Evolutionary conservation across 2,113 vertebrate species (phyloP).

Genomic region (Rutilus rutilus): DNA sequence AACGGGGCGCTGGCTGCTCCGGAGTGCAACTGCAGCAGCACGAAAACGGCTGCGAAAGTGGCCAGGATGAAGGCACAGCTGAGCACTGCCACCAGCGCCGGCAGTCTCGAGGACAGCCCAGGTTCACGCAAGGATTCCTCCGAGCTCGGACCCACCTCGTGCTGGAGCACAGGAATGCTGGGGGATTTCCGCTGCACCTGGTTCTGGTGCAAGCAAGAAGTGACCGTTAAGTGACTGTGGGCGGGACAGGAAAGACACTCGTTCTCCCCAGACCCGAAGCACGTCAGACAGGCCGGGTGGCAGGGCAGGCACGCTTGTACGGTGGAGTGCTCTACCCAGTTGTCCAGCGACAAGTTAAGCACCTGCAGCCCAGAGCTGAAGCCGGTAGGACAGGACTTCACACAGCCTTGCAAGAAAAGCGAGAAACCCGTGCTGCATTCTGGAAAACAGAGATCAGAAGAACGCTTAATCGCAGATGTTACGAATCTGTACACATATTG

Average conservation of each 20-base stretch:
- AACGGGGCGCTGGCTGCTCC: conserved; percentile 71
- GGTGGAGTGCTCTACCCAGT: conserved; percentile 83
- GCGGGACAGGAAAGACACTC: conserved; percentile 91
- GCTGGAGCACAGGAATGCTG: conserved; percentile 52
- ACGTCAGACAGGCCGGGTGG: conserved; percentile 87
- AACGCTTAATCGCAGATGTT: not conserved
- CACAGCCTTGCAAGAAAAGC: conserved; percentile 92
- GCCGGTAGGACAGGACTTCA: conserved; percentile 87
- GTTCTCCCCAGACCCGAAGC: conserved; percentile 75
- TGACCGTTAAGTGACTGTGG: conserved; percentile 84
- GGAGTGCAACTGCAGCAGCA: conserved; percentile 87
- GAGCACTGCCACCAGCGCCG: conserved; percentile 82
- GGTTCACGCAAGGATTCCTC: conserved; percentile 40
- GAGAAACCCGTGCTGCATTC: conserved; percentile 93
- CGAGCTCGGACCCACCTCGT: not conserved
- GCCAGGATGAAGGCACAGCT: conserved; percentile 88
- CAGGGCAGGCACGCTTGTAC: conserved; percentile 90
- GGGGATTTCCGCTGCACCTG: conserved; percentile 90
- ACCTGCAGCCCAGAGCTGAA: conserved; percentile 80
- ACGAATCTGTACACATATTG: not conserved
- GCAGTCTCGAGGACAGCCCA: conserved; percentile 73
- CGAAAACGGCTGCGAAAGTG: conserved; percentile 84
- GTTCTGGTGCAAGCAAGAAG: conserved; percentile 89
- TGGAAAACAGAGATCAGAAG: conserved; percentile 60
- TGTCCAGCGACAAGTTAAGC: conserved; percentile 84